Conservation (phyloP, 2,888 invertebrate genomes). For the Tenthredo livida region DNA sequence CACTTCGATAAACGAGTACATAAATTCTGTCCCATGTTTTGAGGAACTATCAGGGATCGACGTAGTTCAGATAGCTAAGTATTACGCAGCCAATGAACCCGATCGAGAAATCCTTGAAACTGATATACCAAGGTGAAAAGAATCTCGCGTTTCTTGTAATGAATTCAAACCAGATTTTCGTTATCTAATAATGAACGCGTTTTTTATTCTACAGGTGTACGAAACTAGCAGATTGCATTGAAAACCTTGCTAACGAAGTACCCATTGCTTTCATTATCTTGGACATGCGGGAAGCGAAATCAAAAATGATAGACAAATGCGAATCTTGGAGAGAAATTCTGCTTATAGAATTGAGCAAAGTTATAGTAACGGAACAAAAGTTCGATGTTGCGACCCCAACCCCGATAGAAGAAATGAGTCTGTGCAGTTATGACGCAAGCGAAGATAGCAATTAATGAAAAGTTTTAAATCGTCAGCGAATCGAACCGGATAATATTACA, state of each 20-base stretch:
- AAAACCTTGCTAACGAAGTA: constrained; percentile 34
- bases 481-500: constrained; percentile 3
- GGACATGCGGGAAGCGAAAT: constrained; percentile 53
- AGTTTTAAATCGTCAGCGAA: constrained; percentile 22
- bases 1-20: not conserved
- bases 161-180: not conserved
- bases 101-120: constrained; percentile 28
- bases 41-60: constrained; percentile 19
- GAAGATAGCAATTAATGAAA: constrained; percentile 13
- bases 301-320: constrained; percentile 51
- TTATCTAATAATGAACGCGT: not conserved
- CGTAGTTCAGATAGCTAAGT: not conserved
- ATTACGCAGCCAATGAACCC: constrained; percentile 36
- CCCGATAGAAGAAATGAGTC: constrained; percentile 26
- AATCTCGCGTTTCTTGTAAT: not conserved
- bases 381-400: constrained; percentile 38
- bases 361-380: constrained; percentile 54
- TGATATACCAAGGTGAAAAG: constrained; percentile 28
- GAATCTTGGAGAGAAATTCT: constrained; percentile 55
- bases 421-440: constrained; percentile 24
- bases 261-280: constrained; percentile 44
- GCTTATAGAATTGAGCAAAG: constrained; percentile 56
- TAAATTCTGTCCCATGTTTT: constrained; percentile 13
- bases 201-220: constrained; percentile 22
- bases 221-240: constrained; percentile 28